Evolutionary conservation across 2,113 vertebrate genomes (phyloP).

Genomic region (Dermatemys mawii): DNA sequence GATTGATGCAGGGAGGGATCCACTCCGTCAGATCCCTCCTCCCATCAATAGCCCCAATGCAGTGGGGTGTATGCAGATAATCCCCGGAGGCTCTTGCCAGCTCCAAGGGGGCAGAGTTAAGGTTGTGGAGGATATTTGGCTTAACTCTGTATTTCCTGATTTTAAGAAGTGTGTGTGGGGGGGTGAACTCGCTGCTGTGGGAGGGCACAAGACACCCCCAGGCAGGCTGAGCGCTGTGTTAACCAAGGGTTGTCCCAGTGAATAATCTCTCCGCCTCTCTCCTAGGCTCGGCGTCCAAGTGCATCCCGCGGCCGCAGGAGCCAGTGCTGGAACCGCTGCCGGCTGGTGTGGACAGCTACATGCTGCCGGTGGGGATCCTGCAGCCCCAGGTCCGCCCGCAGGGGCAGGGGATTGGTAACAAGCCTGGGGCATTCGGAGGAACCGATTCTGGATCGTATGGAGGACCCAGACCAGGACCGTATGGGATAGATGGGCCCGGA

Average conservation of each 20-base stretch:
- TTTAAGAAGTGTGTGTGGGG: rapidly evolving
- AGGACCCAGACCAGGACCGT: not conserved
- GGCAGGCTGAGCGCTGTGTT: not conserved
- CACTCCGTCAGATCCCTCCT: too few relatives aligned
- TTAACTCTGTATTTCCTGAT: not conserved
- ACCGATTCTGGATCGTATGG: not conserved
- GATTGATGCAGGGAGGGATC: too few relatives aligned
- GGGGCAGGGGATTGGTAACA: not conserved
- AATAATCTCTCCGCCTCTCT: not conserved
- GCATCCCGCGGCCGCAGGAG: not conserved
- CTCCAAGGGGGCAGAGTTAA: not conserved
- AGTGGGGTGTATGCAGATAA: too few relatives aligned
- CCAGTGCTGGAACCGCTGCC: not conserved
- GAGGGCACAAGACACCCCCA: not conserved
- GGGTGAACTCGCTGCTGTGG: not conserved
- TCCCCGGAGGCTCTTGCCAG: not conserved
- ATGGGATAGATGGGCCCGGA: not conserved
- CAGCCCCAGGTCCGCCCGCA: not conserved
- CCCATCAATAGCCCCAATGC: too few relatives aligned
- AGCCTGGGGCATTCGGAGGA: not conserved
- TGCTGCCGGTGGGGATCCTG: not conserved
- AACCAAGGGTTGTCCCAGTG: not conserved
- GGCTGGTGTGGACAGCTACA: not conserved
- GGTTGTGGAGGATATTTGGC: not conserved
- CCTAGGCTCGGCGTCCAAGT: not conserved